A percentile compares a stretch with the other conserved stretches of the same genome.
Conservation (phyloP, 2,113 vertebrate genomes). For the Nesoenas mayeri region DNA sequence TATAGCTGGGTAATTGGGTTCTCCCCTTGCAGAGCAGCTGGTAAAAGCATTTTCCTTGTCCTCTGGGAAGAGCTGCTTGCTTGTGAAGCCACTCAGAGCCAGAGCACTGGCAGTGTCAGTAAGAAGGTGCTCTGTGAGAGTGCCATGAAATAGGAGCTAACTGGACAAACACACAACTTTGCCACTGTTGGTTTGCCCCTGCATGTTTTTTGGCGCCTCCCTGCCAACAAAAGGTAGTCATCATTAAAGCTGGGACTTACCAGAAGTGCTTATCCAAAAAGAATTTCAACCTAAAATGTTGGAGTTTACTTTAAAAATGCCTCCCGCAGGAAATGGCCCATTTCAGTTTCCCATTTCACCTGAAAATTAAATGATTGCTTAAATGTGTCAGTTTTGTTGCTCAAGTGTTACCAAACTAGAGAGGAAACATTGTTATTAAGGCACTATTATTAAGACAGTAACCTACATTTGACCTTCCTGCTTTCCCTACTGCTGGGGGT, state of each 20-base stretch:
- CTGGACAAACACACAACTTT: not conserved
- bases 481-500: fast-evolving
- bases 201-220: not conserved
- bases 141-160: not conserved
- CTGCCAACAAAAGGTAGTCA: not conserved
- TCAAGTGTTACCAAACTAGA: not conserved
- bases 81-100: not conserved
- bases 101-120: not conserved
- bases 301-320: not conserved
- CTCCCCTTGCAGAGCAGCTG: not conserved
- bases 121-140: not conserved
- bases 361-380: not conserved
- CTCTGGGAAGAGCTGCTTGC: not conserved
- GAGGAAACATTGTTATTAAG: not conserved
- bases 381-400: not conserved
- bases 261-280: not conserved
- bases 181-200: not conserved
- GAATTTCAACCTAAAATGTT: not conserved
- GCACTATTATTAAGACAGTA: not conserved
- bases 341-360: not conserved
- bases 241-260: not conserved
- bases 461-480: not conserved
- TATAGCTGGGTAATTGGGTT: not conserved
- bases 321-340: not conserved
- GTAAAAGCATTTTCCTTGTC: not conserved